Evolutionary conservation across 2,113 vertebrate species (phyloP).

Genomic region (Microtus richardsoni): DNA sequence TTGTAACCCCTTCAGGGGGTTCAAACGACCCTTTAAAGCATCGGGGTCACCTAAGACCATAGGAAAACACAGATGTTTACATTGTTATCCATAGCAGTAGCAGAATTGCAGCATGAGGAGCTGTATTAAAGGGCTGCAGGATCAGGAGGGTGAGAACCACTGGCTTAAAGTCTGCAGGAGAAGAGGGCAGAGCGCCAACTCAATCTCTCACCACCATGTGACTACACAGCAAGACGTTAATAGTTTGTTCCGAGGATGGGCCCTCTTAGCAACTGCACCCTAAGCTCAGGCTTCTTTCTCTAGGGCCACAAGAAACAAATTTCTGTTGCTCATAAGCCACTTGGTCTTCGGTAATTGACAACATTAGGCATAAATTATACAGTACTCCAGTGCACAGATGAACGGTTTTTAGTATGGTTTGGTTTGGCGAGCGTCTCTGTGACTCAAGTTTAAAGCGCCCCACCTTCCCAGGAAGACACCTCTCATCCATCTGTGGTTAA

Average conservation of each 20-base stretch:
- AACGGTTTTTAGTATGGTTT: background rate
- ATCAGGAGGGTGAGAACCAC: background rate
- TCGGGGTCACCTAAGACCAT: background rate
- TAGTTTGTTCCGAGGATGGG: background rate
- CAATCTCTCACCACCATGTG: background rate
- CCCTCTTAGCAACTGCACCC: background rate
- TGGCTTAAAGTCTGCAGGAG: background rate
- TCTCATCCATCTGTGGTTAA: background rate
- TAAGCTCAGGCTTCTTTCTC: background rate
- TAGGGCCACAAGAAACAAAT: background rate
- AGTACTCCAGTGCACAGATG: background rate
- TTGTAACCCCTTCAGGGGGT: background rate
- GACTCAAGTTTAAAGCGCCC: background rate
- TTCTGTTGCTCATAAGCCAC: background rate
- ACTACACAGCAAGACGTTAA: background rate
- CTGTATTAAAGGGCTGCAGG: background rate
- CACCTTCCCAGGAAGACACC: background rate
- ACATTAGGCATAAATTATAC: background rate
- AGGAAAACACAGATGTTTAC: background rate
- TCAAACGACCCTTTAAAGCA: background rate
- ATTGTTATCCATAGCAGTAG: background rate
- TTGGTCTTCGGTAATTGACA: background rate
- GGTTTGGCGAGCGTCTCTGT: background rate
- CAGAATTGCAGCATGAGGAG: background rate
- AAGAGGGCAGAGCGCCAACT: background rate